A percentile compares a stretch with the other conserved stretches of the same genome.
These are phyloP conservation scores for Cotesia glomerata DNA, from an alignment of 1,140 invertebrate species.

Conservation along the genomic window DNA sequence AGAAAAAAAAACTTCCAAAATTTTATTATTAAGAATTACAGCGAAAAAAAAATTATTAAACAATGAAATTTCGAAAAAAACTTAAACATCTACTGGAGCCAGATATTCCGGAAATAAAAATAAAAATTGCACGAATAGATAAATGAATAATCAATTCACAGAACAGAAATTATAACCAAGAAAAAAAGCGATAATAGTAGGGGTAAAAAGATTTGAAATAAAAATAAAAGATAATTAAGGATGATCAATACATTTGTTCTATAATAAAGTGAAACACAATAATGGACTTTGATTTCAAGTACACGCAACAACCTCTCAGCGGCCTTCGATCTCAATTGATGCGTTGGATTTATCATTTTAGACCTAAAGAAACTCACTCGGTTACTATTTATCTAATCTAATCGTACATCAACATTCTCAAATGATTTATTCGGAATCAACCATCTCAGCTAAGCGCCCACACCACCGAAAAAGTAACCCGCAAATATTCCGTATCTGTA, in stretches of 20 bases:
- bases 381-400: constrained; percentile 38
- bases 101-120: too few species aligned
- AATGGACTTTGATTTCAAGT: constrained; percentile 28
- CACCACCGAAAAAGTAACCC: not conserved
- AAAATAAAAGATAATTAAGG: not conserved
- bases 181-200: not conserved
- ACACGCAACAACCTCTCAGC: constrained; percentile 7
- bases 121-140: too few species aligned
- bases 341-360: constrained; percentile 16
- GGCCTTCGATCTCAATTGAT: constrained; percentile 29
- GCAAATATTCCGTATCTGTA: not conserved
- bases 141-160: too few species aligned
- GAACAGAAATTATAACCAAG: not conserved
- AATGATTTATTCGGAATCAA: not conserved
- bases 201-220: not conserved
- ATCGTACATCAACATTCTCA: constrained; percentile 13
- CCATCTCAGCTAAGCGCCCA: too few species aligned
- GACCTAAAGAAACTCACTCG: not conserved
- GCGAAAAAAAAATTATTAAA: too few species aligned
- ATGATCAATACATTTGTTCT: not conserved
- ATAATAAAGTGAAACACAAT: constrained; percentile 15
- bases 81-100: too few species aligned
- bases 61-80: too few species aligned
- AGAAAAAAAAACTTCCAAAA: too few species aligned
- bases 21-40: too few species aligned